Conservation (phyloP, 2,888 invertebrate species). For the Polyommatus icarus region DNA sequence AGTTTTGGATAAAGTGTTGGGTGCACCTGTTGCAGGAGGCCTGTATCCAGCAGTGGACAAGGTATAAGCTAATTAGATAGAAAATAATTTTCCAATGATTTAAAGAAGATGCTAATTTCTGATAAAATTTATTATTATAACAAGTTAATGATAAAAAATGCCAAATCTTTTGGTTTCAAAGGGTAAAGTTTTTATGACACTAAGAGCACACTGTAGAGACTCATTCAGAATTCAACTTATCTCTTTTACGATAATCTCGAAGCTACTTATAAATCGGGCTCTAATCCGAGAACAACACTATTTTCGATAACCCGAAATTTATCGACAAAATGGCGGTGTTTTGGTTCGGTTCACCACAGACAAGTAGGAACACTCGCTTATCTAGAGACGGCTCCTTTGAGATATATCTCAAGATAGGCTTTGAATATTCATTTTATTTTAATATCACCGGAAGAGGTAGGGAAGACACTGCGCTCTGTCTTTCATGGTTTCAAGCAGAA, state of each 20-base stretch:
- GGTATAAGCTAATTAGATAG: too few relatives aligned
- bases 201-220: neutral
- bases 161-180: too few relatives aligned
- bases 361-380: neutral
- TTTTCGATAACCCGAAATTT: conserved; percentile 18
- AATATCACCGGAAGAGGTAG: neutral
- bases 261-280: neutral
- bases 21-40: too few relatives aligned
- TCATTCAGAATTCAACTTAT: neutral
- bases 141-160: too few relatives aligned
- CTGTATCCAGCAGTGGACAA: too few relatives aligned
- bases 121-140: too few relatives aligned
- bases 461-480: neutral
- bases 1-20: too few relatives aligned
- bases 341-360: conserved; percentile 1
- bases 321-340: conserved; percentile 12
- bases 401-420: neutral
- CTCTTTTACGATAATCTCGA: neutral
- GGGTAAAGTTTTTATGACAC: neutral
- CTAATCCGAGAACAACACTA: conserved; percentile 9
- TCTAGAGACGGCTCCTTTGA: conserved; percentile 11
- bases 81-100: too few relatives aligned
- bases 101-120: too few relatives aligned
- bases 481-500: neutral
- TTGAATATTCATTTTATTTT: conserved; percentile 15